Conservation (phyloP, 2,797 vertebrate genomes). For the Caiman crocodilus region DNA sequence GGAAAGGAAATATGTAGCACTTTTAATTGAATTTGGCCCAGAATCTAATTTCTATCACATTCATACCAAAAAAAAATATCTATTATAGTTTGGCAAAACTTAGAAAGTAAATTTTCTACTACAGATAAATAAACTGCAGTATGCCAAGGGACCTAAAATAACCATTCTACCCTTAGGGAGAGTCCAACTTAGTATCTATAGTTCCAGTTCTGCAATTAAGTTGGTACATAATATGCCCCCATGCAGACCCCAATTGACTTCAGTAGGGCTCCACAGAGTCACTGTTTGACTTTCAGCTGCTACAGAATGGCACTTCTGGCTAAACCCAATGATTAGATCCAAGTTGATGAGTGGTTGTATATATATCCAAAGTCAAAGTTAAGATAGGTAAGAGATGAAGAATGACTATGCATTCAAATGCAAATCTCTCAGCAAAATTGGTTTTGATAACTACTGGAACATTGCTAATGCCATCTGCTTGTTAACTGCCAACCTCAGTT, state of each 20-base stretch:
- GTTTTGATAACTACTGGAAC: slow-evolving; percentile 44
- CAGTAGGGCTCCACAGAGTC: slow-evolving; percentile 37
- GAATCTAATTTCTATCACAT: not conserved
- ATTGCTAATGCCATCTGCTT: slow-evolving; percentile 24
- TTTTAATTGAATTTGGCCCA: slow-evolving; percentile 10
- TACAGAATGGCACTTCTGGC: not conserved
- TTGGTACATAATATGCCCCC: slow-evolving; percentile 47
- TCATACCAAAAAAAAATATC: not conserved
- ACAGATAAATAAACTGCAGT: not conserved
- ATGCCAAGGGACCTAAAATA: slow-evolving; percentile 16
- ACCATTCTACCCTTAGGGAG: slow-evolving; percentile 9
- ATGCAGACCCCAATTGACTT: slow-evolving; percentile 51
- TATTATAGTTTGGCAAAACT: not conserved
- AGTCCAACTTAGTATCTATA: slow-evolving; percentile 26
- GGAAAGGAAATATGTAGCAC: not conserved
- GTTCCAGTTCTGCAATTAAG: not conserved
- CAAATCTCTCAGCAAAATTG: slow-evolving; percentile 55
- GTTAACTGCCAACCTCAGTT: slow-evolving; percentile 42
- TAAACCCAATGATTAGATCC: slow-evolving; percentile 49
- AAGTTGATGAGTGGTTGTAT: slow-evolving; percentile 54
- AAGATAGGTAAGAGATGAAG: slow-evolving; percentile 56
- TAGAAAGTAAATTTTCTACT: not conserved
- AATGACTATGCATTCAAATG: slow-evolving; percentile 70
- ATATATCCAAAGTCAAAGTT: slow-evolving; percentile 42
- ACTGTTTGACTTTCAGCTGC: slow-evolving; percentile 26